Evolutionary conservation across 2,888 invertebrate genomes (phyloP), one percentile per base, ranked within the genome.

Genomic region (Thymelicus lineola): DNA sequence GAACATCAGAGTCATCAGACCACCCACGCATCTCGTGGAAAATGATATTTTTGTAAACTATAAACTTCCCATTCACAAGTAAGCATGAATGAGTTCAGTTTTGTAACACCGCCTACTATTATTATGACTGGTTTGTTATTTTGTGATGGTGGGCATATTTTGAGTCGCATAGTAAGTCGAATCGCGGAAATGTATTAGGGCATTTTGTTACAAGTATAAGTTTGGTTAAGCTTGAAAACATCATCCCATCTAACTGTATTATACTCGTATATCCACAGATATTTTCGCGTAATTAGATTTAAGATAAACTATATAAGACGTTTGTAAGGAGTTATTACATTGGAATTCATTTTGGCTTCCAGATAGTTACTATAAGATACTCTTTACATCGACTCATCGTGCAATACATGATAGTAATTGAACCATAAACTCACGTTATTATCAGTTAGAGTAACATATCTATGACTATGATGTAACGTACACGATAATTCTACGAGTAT

Each of bases 1-100:
- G 59, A 58, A 48, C 66, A 66, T 59, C 66, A 38, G 59, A 58
- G 48, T 36, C 66, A 66, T 59, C 66, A 38, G 59, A 58, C 66
- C 66, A 66, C 66, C 66, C 66, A 66, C 46, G 48, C 59, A 1
- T 66, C 46, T 58, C 17, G 35, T 55, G 14, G 12, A 20, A 46
- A 35, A 48, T 38, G 58, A 59, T 66, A 66, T 59, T 66, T 66
- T 38, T 59, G 48, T 66, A 53, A 53, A 50, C 59, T n/a, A 36
- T 46, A 17, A 58, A 46, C 35, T 59, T 66, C 58, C 58, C 57
- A 57, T 57, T 57, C 57, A 57, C 36, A 57, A 57, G 57, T 36
- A n/a, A 36, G 57, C 12, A 57, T 36, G 57, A 36, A 57, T 36
- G 28, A 36, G 7, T 36, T 36, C 17, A 36, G 57, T 36, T 57